Evolutionary conservation across 2,888 invertebrate genomes (phyloP).

Genomic region (Lasioglossum marginatum): DNA sequence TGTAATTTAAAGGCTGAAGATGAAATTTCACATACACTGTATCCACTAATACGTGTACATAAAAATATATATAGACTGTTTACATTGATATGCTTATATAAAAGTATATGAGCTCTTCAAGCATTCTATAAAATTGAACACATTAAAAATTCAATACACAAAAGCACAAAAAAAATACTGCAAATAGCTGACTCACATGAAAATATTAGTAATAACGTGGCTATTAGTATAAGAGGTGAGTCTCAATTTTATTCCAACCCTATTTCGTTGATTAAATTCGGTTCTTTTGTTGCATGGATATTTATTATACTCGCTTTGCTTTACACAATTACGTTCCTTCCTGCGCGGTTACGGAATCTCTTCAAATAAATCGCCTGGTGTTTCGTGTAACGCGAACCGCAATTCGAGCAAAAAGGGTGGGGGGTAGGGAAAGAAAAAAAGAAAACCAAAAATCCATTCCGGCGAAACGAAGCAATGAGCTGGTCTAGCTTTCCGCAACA

Average conservation of each 20-base stretch:
- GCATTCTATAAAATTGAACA: no score
- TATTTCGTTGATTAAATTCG: not conserved
- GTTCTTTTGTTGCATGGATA: not conserved
- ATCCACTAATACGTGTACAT: no score
- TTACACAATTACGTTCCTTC: not conserved
- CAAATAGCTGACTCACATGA: not conserved
- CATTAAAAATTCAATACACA: no score
- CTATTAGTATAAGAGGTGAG: not conserved
- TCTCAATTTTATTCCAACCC: not conserved
- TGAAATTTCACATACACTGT: no score
- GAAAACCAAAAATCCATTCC: constrained; percentile 6
- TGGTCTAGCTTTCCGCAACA: constrained; percentile 26
- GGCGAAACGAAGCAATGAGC: constrained; percentile 20
- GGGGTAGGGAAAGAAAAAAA: not conserved
- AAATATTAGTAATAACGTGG: not conserved
- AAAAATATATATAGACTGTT: no score
- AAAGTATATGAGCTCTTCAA: no score
- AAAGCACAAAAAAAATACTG: not conserved
- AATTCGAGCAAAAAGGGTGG: not conserved
- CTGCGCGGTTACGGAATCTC: not conserved
- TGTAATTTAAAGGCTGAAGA: no score
- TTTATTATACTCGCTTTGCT: not conserved
- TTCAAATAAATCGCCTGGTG: not conserved
- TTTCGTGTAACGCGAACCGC: not conserved
- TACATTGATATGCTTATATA: no score